A percentile compares a stretch with the other conserved stretches of the same genome.
Evolutionary conservation across 2,888 invertebrate species (phyloP).

Genomic region (Xanthia togata): DNA sequence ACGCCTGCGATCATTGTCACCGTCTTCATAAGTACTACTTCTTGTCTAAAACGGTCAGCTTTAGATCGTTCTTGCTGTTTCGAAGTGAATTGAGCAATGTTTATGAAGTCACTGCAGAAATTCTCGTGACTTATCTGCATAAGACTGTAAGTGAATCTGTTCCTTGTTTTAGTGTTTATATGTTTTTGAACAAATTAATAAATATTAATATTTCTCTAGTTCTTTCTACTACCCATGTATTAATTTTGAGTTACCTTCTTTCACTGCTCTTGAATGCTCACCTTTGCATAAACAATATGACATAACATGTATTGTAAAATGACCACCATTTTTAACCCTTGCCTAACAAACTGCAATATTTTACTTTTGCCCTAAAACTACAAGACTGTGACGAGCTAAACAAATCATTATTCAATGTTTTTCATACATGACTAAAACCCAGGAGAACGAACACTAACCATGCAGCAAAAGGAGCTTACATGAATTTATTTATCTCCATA

Average conservation of each 20-base stretch:
- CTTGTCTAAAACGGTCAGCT: constrained; percentile 63
- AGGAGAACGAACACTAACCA: constrained; percentile 38
- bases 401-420: constrained; percentile 36
- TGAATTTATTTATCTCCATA: constrained; percentile 46
- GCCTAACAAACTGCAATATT: not conserved
- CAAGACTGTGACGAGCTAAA: not conserved
- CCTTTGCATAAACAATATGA: not conserved
- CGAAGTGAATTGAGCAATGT: constrained; percentile 45
- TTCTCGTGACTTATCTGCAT: constrained; percentile 30
- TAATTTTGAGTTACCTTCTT: not conserved
- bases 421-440: constrained; percentile 46
- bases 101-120: constrained; percentile 42
- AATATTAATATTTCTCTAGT: not conserved
- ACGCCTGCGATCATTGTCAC: constrained; percentile 78
- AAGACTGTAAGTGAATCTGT: not conserved
- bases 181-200: not conserved
- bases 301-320: not conserved
- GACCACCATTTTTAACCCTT: not conserved
- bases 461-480: constrained; percentile 27
- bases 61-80: constrained; percentile 49
- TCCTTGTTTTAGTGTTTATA: constrained; percentile 3
- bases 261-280: not conserved
- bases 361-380: not conserved
- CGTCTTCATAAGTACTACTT: constrained; percentile 74
- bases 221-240: not conserved